These are phyloP conservation scores for Prenolepis imparis DNA, from an alignment of 2,888 invertebrate species.

Conservation along the genomic window DNA sequence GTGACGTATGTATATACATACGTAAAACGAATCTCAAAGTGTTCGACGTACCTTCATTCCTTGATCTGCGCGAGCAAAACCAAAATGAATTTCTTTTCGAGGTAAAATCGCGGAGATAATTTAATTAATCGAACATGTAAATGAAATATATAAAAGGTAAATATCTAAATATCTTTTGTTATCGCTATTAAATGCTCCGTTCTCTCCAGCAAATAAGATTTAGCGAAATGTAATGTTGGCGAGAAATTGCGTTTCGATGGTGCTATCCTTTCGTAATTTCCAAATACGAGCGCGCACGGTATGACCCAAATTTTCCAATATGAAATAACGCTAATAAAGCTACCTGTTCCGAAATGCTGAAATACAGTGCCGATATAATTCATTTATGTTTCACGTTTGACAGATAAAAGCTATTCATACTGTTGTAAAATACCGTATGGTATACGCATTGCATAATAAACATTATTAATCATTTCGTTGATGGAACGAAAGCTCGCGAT, in stretches of 20 bases:
- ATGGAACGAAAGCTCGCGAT: slow-evolving; percentile 22
- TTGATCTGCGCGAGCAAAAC: background rate
- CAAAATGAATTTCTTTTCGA: slow-evolving; percentile 13
- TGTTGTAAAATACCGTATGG: slow-evolving; percentile 23
- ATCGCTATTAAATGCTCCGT: slow-evolving; percentile 13
- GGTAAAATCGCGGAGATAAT: background rate
- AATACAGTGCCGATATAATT: slow-evolving; percentile 41
- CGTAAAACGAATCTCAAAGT: slow-evolving; percentile 37
- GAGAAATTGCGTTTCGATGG: slow-evolving; percentile 35
- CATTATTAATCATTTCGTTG: slow-evolving; percentile 45
- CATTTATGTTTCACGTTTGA: slow-evolving; percentile 49
- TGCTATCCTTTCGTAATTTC: slow-evolving; percentile 41
- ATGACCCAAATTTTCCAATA: slow-evolving; percentile 45
- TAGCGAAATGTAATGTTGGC: background rate
- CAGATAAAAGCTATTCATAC: slow-evolving; percentile 46
- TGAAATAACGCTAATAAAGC: slow-evolving; percentile 31
- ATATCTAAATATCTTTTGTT: slow-evolving; percentile 14
- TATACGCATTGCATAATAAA: slow-evolving; percentile 42
- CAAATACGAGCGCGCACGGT: slow-evolving; percentile 32
- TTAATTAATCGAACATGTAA: background rate
- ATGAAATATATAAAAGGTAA: background rate
- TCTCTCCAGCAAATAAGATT: slow-evolving; percentile 26
- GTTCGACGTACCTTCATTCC: slow-evolving; percentile 2
- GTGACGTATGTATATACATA: no score
- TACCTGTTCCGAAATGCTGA: slow-evolving; percentile 25